These are phyloP conservation scores for Probosciger aterrimus DNA, from an alignment of 2,113 vertebrate species.

Conservation along the genomic window DNA sequence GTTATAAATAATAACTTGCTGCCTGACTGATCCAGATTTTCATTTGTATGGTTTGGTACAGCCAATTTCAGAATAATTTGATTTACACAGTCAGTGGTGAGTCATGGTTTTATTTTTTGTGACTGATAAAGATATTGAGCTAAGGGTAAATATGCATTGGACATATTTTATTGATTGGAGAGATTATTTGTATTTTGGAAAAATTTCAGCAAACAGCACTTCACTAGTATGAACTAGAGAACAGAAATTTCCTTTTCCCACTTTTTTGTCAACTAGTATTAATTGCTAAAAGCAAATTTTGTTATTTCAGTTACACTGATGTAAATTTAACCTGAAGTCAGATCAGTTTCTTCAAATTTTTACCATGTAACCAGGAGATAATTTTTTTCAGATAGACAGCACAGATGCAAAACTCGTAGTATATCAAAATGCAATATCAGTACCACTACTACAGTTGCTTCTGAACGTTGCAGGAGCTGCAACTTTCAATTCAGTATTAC, in stretches of 20 bases:
- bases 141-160: neutral
- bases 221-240: neutral
- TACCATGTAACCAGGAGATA: rapidly evolving
- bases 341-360: neutral
- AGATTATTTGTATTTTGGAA: neutral
- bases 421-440: neutral
- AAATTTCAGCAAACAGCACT: neutral
- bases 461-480: neutral
- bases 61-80: constrained; percentile 8
- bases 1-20: constrained; percentile 7
- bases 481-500: neutral
- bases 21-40: neutral
- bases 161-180: neutral
- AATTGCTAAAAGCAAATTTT: neutral
- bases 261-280: neutral
- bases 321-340: neutral
- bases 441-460: neutral
- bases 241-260: neutral
- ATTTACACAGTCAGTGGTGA: neutral
- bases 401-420: neutral
- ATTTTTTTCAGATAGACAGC: neutral
- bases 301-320: neutral
- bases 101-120: neutral
- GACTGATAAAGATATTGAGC: neutral
- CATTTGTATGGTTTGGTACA: neutral